phyloP scores from a whole-genome alignment of 2,888 invertebrate species.

The Ophraella communa region DNA sequence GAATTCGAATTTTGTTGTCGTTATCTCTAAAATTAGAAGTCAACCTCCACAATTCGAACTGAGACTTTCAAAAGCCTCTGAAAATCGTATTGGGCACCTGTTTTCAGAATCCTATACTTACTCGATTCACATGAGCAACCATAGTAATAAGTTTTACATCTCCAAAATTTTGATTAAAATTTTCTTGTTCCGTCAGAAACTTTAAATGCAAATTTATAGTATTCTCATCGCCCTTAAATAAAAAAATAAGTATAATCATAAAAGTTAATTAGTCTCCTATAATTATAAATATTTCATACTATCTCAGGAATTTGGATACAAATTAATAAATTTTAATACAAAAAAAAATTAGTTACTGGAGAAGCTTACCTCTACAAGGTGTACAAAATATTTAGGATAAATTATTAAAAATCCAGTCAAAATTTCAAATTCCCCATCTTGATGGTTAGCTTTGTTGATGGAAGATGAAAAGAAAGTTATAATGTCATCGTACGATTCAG shows the following conservation, averaged over 20 bases:
- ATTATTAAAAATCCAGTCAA: constrained; percentile 61
- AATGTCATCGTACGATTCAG: constrained; percentile 19
- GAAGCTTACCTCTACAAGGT: constrained; percentile 60
- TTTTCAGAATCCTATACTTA: too few relatives aligned
- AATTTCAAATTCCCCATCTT: constrained; percentile 45
- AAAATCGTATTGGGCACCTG: too few relatives aligned
- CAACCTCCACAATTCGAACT: too few relatives aligned
- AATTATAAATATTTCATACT: too few relatives aligned
- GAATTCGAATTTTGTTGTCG: too few relatives aligned
- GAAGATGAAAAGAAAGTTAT: constrained; percentile 9
- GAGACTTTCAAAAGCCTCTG: too few relatives aligned
- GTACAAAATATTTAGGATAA: constrained; percentile 63
- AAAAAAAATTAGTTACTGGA: too few relatives aligned
- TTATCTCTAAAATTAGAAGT: too few relatives aligned
- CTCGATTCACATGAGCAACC: constrained; percentile 40
- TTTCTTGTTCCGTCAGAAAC: constrained; percentile 20
- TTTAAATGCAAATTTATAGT: constrained; percentile 38
- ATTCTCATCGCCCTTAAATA: constrained; percentile 43
- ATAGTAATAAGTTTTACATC: constrained; percentile 35
- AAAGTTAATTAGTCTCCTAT: too few relatives aligned
- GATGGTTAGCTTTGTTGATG: constrained; percentile 18
- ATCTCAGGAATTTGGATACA: too few relatives aligned
- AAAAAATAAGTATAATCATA: too few relatives aligned
- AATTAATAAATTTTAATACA: too few relatives aligned
- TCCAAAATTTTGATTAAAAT: constrained; percentile 16